Evolutionary conservation across 2,797 vertebrate genomes (phyloP).

Genomic region (Gobionotothen gibberifrons): DNA sequence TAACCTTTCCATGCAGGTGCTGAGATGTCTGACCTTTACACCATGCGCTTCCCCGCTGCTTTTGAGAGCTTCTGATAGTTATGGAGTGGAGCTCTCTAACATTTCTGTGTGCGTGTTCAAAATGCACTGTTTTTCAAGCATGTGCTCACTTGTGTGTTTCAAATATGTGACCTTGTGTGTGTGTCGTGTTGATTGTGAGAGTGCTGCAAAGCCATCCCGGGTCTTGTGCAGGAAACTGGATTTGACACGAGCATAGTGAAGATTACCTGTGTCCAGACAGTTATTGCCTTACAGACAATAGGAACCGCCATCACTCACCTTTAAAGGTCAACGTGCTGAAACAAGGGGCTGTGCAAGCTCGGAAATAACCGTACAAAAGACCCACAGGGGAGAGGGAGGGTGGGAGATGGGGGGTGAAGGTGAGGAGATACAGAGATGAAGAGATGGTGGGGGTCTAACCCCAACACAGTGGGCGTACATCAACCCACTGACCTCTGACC

Average conservation of each 20-base stretch:
- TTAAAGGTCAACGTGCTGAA: constrained; percentile 81
- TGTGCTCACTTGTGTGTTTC: constrained; percentile 42
- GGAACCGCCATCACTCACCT: constrained; percentile 76
- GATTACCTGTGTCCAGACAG: constrained; percentile 80
- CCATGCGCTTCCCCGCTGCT: constrained; percentile 61
- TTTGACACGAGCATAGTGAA: constrained; percentile 75
- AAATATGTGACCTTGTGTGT: constrained; percentile 32
- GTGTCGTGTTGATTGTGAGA: constrained; percentile 31
- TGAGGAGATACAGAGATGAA: constrained; percentile 33
- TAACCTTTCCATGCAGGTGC: constrained; percentile 78
- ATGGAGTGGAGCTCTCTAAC: constrained; percentile 65
- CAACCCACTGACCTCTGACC: constrained; percentile 45
- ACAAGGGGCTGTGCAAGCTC: constrained; percentile 69
- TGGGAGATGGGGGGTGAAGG: constrained; percentile 14
- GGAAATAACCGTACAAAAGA: constrained; percentile 81
- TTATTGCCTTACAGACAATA: constrained; percentile 82
- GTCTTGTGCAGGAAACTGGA: constrained; percentile 68
- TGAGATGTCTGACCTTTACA: constrained; percentile 79
- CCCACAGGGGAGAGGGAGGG: constrained; percentile 59
- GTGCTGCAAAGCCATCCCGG: constrained; percentile 36
- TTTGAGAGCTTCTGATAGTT: constrained; percentile 76
- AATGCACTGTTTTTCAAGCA: constrained; percentile 50
- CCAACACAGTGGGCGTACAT: constrained; percentile 47
- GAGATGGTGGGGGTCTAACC: constrained; percentile 47
- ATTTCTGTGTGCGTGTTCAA: constrained; percentile 21